phyloP scores from a whole-genome alignment of 2,797 vertebrate species.

The Tympanoctomys barrerae region DNA sequence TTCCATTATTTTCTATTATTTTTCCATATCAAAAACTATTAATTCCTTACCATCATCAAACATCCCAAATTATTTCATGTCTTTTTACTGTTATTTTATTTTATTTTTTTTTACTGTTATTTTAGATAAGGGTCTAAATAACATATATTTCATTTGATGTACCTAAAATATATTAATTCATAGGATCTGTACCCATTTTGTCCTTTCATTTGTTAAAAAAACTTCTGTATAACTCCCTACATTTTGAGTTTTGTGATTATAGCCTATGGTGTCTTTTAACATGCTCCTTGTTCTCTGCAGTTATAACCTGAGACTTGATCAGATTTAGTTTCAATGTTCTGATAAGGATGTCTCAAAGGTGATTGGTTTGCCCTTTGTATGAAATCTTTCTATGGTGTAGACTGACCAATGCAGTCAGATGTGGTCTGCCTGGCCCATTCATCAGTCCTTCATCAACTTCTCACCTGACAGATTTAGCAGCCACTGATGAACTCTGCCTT shows the following conservation, averaged over 20 bases:
- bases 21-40: not conserved
- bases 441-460: not conserved
- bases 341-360: not conserved
- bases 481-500: not conserved
- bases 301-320: not conserved
- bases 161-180: not conserved
- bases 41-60: constrained; percentile 17
- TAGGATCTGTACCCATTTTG: not conserved
- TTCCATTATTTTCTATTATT: too few species aligned
- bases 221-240: not conserved
- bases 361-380: not conserved
- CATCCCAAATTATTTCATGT: not conserved
- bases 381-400: not conserved
- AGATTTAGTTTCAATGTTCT: constrained; percentile 5
- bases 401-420: not conserved
- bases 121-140: not conserved
- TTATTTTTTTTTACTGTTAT: not conserved
- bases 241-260: not conserved
- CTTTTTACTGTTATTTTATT: not conserved
- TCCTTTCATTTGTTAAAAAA: constrained; percentile 27
- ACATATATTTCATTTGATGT: not conserved
- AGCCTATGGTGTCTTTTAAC: not conserved
- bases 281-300: not conserved
- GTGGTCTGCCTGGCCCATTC: not conserved
- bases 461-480: not conserved